Conservation (phyloP, 2,113 vertebrate genomes). For the Eulemur rufifrons region DNA sequence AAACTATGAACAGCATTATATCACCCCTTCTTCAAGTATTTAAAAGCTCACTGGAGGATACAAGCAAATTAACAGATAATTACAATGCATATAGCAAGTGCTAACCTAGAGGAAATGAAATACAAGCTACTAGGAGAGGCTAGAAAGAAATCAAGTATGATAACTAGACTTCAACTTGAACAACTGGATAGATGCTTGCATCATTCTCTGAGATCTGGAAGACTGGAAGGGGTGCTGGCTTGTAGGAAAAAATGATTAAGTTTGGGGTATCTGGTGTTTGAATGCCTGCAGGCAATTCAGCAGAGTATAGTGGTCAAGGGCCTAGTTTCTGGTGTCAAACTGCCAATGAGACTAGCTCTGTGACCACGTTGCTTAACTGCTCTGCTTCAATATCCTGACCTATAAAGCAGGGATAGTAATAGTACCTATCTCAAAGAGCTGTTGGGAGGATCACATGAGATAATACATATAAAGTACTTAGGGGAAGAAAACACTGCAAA, state of each 20-base stretch:
- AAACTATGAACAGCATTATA: background rate
- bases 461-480: background rate
- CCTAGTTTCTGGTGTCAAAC: background rate
- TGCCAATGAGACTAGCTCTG: background rate
- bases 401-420: background rate
- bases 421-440: background rate
- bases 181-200: background rate
- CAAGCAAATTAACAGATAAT: background rate
- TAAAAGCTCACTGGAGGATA: background rate
- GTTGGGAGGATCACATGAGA: background rate
- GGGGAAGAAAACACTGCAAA: background rate
- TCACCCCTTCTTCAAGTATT: background rate
- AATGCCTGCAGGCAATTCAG: background rate
- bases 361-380: background rate
- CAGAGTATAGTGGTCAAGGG: background rate
- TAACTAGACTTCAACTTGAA: background rate
- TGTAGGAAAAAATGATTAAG: background rate
- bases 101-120: background rate
- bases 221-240: background rate
- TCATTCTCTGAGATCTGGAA: background rate
- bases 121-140: background rate
- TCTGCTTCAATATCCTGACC: background rate
- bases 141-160: background rate
- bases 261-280: background rate
- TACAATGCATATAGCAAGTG: background rate